Conservation (phyloP, 2,797 vertebrate species). For the Manis pentadactyla region DNA sequence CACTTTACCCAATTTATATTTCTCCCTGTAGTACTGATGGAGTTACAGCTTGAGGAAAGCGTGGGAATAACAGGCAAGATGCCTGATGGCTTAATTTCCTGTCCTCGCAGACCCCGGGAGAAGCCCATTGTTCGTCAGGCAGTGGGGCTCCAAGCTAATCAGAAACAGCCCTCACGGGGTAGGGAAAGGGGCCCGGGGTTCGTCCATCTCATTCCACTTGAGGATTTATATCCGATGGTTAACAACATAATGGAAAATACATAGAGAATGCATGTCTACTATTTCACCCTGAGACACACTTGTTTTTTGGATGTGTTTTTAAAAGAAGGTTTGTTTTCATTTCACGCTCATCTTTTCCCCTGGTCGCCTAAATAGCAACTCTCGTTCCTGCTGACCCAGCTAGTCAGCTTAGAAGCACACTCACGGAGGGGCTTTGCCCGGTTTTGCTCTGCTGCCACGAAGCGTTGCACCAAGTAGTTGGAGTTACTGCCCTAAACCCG, state of each 20-base stretch:
- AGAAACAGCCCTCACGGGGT: constrained; percentile 76
- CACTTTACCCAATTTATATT: constrained; percentile 62
- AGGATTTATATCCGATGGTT: constrained; percentile 67
- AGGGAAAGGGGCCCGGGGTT: constrained; percentile 42
- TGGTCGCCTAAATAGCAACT: neutral
- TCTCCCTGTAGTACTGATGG: constrained; percentile 74
- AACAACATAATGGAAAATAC: constrained; percentile 68
- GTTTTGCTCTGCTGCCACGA: accelerated
- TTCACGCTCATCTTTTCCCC: constrained; percentile 8
- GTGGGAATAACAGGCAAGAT: constrained; percentile 73
- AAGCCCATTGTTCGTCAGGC: constrained; percentile 70
- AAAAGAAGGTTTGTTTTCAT: constrained; percentile 42
- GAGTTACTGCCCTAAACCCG: neutral
- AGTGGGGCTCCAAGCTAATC: constrained; percentile 78
- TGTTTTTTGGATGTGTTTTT: constrained; percentile 68
- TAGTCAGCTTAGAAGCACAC: neutral
- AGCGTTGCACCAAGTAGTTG: neutral
- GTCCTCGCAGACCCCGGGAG: constrained; percentile 76
- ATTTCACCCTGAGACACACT: constrained; percentile 26
- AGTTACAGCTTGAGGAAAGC: constrained; percentile 76
- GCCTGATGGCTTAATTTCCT: constrained; percentile 83
- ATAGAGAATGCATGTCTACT: constrained; percentile 78
- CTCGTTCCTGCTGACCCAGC: neutral
- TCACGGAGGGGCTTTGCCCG: accelerated
- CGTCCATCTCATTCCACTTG: neutral